Evolutionary conservation across 2,888 invertebrate species (phyloP).

Genomic region (Diachrysia chrysitis): DNA sequence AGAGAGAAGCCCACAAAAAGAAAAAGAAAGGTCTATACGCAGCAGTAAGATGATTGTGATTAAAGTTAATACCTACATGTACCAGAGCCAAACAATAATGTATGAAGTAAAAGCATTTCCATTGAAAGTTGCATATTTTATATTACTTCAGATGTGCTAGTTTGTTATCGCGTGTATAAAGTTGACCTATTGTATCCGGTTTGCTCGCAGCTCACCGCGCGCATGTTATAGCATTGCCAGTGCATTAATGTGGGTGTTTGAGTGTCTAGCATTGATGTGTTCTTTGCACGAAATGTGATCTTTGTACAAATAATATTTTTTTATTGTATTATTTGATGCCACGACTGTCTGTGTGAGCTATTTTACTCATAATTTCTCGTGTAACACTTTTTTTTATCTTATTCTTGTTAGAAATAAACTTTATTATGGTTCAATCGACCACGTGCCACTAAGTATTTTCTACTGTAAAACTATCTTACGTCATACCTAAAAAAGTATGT

Average conservation of each 20-base stretch:
- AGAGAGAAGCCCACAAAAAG: too few relatives aligned
- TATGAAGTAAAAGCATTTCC: background rate
- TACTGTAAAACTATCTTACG: background rate
- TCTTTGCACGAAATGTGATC: slow-evolving; percentile 11
- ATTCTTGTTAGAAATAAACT: slow-evolving; percentile 3
- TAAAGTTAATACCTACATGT: background rate
- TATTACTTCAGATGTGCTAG: slow-evolving; percentile 8
- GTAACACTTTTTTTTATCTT: slow-evolving; percentile 11
- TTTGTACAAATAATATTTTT: slow-evolving; percentile 18
- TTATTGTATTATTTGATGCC: slow-evolving; percentile 25
- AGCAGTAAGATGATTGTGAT: too few relatives aligned
- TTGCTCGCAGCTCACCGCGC: slow-evolving; percentile 9
- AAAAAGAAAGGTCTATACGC: too few relatives aligned
- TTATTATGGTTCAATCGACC: slow-evolving; percentile 14
- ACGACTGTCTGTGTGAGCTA: slow-evolving; percentile 9
- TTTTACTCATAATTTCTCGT: too few relatives aligned
- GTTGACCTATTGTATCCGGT: slow-evolving; percentile 9
- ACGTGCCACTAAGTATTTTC: background rate
- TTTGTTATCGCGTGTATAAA: slow-evolving; percentile 9
- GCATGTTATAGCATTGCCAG: slow-evolving; percentile 23
- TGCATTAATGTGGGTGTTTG: slow-evolving; percentile 42
- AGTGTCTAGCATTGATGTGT: slow-evolving; percentile 31
- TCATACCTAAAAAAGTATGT: slow-evolving; percentile 7
- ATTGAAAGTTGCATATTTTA: slow-evolving; percentile 2
- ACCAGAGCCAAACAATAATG: background rate